Percentiles rank a stretch among this genome's conserved stretches.
Conservation (phyloP, 2,888 invertebrate species). For the Pasiphila rectangulata region DNA sequence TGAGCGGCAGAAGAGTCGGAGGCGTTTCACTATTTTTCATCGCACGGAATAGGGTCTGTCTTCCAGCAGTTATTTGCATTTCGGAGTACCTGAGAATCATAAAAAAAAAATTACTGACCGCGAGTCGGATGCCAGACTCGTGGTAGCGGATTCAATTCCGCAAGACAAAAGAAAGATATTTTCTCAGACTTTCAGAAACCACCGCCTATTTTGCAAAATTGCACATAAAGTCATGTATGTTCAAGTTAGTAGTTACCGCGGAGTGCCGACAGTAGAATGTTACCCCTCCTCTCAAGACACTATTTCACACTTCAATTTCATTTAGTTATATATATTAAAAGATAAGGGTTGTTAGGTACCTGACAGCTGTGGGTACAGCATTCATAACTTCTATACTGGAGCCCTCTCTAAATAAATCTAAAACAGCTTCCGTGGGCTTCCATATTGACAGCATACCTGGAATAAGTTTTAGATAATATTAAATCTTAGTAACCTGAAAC, state of each 20-base stretch:
- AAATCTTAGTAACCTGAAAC: too few species aligned
- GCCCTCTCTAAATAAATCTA: conserved; percentile 83
- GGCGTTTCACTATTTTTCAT: conserved; percentile 46
- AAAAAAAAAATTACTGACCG: conserved; percentile 11
- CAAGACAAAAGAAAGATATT: not conserved
- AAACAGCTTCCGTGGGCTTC: conserved; percentile 83
- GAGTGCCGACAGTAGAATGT: too few species aligned
- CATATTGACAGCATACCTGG: conserved; percentile 83
- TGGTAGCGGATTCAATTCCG: too few species aligned
- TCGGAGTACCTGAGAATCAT: conserved; percentile 69
- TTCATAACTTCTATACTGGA: conserved; percentile 81
- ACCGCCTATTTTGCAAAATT: too few species aligned
- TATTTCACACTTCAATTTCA: too few species aligned
- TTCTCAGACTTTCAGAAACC: too few species aligned
- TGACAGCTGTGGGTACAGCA: conserved; percentile 75
- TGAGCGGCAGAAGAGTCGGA: conserved; percentile 36
- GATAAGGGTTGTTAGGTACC: too few species aligned
- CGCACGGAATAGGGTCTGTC: conserved; percentile 69
- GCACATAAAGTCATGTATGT: too few species aligned
- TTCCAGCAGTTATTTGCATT: conserved; percentile 78
- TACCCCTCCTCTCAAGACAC: too few species aligned
- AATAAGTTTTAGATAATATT: conserved; percentile 1
- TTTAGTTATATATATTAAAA: too few species aligned
- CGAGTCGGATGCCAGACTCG: too few species aligned
- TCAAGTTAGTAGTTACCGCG: too few species aligned